Base-by-base conservation (phyloP, 2,888 invertebrate genomes). In the Polylopha cassiicola region DNA sequence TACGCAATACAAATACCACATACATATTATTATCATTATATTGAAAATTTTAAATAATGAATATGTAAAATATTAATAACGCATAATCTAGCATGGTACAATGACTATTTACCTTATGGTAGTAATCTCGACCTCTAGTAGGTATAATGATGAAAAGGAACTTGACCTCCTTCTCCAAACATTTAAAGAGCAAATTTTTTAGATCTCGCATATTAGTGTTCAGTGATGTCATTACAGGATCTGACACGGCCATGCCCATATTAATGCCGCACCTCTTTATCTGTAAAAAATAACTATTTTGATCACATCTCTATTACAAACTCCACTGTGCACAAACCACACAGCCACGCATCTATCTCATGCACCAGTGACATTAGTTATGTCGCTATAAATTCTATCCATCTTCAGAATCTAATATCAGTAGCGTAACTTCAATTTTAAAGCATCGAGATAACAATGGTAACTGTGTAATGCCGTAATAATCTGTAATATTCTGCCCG, bases 101-200 rank as follows among this genome's bases (percentile, higher is more conserved):
- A 21, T 30, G 8, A n/a, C 13, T 17, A 33, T 44, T 47, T 54
- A 80, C 85, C 73, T 50, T 68, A 56, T 88, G 82, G 42, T 89
- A 89, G 10, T 69, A 65, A 37, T 86, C 80, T 0, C 73, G 76
- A 0, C 61, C 72, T 1, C 65, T 56, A 0, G 47, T 36, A 1
- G 89, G 87, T 4, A 93, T 84, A 3, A 93, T 70, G 0, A 92
- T 88, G 50, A 93, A 86, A 1, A 92, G 72, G 11, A 92, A 74
- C 43, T 78, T 79, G 8, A 85, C 64, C 0, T 65, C 55, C 2
- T 56, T 43, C 0, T 61, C 54, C 10, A 67, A 37, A 0, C 73
- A 73, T 0, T 43, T 48, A 13, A 58, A 39, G 30, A 81, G 38
- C 1, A 62, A 30, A 0, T 37, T 44, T 3, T 56, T 57, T 0